Conservation (phyloP, 2,888 invertebrate species). For the Leptothorax acervorum region DNA sequence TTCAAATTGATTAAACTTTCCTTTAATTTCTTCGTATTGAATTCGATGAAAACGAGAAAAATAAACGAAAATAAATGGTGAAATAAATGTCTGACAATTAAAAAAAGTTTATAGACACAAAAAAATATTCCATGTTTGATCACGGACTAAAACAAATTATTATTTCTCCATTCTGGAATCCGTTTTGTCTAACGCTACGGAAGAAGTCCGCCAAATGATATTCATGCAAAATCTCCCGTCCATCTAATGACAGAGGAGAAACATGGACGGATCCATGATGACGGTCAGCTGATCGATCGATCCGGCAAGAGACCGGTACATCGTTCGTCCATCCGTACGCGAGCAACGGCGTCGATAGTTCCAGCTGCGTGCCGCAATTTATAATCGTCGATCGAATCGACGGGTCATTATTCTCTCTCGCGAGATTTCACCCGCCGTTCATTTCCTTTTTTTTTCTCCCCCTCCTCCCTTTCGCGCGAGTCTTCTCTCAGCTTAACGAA, state of each 20-base stretch:
- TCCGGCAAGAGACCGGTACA: constrained; percentile 46
- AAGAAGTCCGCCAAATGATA: constrained; percentile 19
- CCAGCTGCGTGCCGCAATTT: constrained; percentile 57
- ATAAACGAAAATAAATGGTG: neutral
- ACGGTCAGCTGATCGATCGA: constrained; percentile 55
- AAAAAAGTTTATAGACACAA: neutral
- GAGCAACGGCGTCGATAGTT: constrained; percentile 55
- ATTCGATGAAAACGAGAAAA: neutral
- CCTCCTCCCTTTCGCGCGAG: constrained; percentile 9
- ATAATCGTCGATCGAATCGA: constrained; percentile 59
- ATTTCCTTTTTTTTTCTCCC: constrained; percentile 3
- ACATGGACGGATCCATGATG: constrained; percentile 33
- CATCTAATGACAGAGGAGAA: constrained; percentile 39
- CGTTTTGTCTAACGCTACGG: neutral
- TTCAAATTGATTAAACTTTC: neutral
- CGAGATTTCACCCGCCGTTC: constrained; percentile 60
- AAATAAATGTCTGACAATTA: neutral
- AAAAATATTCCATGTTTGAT: neutral
- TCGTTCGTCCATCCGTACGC: constrained; percentile 46
- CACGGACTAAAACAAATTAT: neutral
- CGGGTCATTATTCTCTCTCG: constrained; percentile 67
- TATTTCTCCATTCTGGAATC: neutral
- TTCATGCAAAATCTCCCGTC: constrained; percentile 21
- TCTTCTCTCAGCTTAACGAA: constrained; percentile 49
- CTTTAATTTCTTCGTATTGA: neutral